These are phyloP conservation scores for Athalia cordata DNA, from an alignment of 2,888 invertebrate genomes.

Conservation along the genomic window DNA sequence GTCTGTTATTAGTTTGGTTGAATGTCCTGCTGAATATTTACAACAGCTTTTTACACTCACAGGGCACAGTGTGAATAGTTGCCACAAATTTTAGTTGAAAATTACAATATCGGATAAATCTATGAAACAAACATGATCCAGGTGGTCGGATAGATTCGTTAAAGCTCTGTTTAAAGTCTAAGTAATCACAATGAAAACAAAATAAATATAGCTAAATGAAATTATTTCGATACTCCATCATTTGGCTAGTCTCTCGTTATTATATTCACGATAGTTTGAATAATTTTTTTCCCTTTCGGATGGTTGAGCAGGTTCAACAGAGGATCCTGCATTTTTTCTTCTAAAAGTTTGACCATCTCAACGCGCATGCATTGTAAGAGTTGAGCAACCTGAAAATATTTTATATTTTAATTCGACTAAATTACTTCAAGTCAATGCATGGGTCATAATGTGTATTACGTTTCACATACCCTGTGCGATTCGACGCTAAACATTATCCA, in stretches of 20 bases:
- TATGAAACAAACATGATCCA: constrained; percentile 32
- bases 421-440: neutral
- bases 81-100: constrained; percentile 11
- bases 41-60: constrained; percentile 34
- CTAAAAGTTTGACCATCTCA: constrained; percentile 85
- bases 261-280: constrained; percentile 84
- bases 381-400: constrained; percentile 81
- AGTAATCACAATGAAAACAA: constrained; percentile 8
- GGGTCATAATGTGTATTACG: constrained; percentile 34
- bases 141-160: neutral
- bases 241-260: constrained; percentile 76
- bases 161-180: neutral
- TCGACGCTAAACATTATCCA: constrained; percentile 89
- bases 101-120: neutral
- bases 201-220: constrained; percentile 32
- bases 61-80: constrained; percentile 19
- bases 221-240: constrained; percentile 22
- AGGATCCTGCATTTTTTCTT: constrained; percentile 90
- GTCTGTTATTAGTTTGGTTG: constrained; percentile 6
- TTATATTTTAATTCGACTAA: constrained; percentile 34
- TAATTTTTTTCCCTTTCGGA: constrained; percentile 84
- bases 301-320: constrained; percentile 83
- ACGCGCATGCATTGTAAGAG: constrained; percentile 86
- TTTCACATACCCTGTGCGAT: constrained; percentile 79
- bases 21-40: constrained; percentile 34